Base-by-base conservation (phyloP, 2,113 vertebrate genomes). In the Atlantisia rogersi region DNA sequence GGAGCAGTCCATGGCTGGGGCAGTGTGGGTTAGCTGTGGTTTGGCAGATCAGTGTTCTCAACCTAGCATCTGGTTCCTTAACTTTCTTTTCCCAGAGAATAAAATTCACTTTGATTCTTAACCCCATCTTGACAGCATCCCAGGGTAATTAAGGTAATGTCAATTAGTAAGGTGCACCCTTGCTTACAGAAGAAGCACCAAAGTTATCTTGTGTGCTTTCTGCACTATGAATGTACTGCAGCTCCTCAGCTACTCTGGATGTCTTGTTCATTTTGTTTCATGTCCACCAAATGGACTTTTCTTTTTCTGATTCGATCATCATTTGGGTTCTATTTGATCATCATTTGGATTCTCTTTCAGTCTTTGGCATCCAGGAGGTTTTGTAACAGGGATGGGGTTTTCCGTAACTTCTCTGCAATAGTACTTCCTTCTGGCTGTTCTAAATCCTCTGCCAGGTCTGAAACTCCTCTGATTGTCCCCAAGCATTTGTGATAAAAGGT, bases 21-120 rank as follows among this genome's bases (percentile, higher is more conserved):
- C 2, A 0, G 4, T 40, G 42, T 0, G 1, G 19, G 9, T 60
- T 42, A 58, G 63, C 70, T 58, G 56, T 5, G 0, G 8, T 60
- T 35, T 9, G 1, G 5, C 50, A 19, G 22, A 1, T 21, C 69
- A 65, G 26, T 81, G 77, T 75, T 78, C 52, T 31, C 8, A 58
- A 13, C 16, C 65, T 26, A 24, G 35, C 1, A 0, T 22, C 26
- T 1, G 0, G 11, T 53, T 64, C 42, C 63, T 71, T 69, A 29
- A 60, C 26, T 60, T 74, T n/a, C n/a, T 86, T 77, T 62, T 48
- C 39, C 44, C 26, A 56, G 20, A 73, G 53, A 60, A 48, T 31
- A 73, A 76, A 82, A 73, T 11, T 44, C 1, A 1, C 31, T 73
- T 77, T 37, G 24, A 65, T 65, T 91, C 42, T 55, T 77, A 20